These are phyloP conservation scores for Polypterus bichir DNA, from an alignment of 2,113 vertebrate species.

Conservation along the genomic window DNA sequence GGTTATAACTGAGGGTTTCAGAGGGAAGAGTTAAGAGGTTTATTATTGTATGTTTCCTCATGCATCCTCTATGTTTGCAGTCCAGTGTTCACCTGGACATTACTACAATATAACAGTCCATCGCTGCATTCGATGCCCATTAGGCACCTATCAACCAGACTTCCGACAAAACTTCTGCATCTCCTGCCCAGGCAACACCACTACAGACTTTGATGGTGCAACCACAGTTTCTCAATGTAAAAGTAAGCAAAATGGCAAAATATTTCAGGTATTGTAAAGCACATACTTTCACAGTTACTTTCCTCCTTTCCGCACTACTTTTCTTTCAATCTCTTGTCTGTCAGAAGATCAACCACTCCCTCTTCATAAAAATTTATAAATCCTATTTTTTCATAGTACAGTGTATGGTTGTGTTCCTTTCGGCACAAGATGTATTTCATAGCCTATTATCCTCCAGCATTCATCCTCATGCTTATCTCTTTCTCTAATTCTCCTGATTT, in stretches of 20 bases:
- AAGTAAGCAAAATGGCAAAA: slow-evolving; percentile 51
- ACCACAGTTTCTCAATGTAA: slow-evolving; percentile 93
- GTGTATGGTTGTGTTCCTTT: no score
- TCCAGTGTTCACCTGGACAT: slow-evolving; percentile 88
- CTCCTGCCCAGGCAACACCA: slow-evolving; percentile 87
- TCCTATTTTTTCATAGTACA: no score
- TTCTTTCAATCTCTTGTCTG: no score
- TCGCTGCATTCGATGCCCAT: slow-evolving; percentile 83
- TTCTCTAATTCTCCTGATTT: no score
- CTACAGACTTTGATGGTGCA: slow-evolving; percentile 89
- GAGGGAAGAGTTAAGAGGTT: no score
- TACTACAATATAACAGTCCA: slow-evolving; percentile 93
- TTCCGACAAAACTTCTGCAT: slow-evolving; percentile 95
- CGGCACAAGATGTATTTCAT: no score
- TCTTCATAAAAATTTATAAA: no score
- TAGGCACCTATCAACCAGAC: slow-evolving; percentile 87
- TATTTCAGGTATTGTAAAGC: not conserved
- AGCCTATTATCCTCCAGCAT: no score
- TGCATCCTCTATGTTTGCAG: slow-evolving; percentile 34
- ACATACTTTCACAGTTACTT: not conserved
- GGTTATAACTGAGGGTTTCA: no score
- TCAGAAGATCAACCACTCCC: no score
- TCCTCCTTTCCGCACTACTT: no score
- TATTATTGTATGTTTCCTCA: not conserved
- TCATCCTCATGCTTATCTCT: no score